These are phyloP conservation scores for Crotalus viridis DNA, from an alignment of 2,113 vertebrate genomes.

Conservation along the genomic window DNA sequence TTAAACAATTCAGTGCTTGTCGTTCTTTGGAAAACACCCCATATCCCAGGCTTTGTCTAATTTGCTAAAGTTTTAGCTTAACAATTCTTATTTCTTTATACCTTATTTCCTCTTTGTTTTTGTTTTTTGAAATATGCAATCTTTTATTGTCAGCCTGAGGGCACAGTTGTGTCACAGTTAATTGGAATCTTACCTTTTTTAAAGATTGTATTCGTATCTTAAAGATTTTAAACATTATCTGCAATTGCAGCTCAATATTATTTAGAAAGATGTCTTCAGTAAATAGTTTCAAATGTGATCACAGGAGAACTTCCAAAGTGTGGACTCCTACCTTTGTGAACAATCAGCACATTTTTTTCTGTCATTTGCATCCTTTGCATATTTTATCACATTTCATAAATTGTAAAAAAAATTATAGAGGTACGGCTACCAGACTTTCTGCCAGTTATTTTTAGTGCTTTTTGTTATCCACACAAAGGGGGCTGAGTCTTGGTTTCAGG, in stretches of 20 bases:
- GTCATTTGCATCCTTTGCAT: not conserved
- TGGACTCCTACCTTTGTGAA: not conserved
- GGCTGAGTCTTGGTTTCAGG: not conserved
- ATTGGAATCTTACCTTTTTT: not conserved
- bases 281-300: not conserved
- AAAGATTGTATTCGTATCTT: not conserved
- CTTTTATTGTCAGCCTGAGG: not conserved
- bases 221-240: not conserved
- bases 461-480: not conserved
- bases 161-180: not conserved
- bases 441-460: not conserved
- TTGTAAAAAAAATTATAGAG: not conserved
- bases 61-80: not conserved
- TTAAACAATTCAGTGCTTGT: not conserved
- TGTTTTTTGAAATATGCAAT: not conserved
- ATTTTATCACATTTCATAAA: not conserved
- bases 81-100: not conserved
- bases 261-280: not conserved
- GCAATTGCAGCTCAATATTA: not conserved
- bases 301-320: not conserved
- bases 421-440: not conserved
- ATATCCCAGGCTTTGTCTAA: not conserved
- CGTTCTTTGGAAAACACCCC: not conserved
- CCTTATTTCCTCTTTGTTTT: not conserved
- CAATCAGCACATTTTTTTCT: not conserved